Conservation (phyloP, 2,888 invertebrate genomes). For the Entomobrya proxima region DNA sequence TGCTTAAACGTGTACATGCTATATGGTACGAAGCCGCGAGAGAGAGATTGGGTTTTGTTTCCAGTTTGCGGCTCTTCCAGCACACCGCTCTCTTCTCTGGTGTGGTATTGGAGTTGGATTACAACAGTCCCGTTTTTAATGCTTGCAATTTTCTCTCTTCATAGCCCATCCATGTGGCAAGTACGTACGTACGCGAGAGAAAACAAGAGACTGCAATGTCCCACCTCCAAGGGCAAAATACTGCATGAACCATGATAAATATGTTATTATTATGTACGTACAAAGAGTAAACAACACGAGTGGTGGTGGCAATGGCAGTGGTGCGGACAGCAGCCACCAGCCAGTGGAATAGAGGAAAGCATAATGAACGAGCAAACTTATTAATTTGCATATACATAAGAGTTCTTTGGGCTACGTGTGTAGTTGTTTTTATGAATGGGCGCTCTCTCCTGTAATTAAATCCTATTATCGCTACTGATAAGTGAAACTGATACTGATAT, state of each 20-base stretch:
- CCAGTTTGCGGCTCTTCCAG: background rate
- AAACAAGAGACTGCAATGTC: slow-evolving; percentile 15
- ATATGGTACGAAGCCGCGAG: background rate
- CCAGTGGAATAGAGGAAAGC: too few species aligned
- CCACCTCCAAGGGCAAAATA: slow-evolving; percentile 21
- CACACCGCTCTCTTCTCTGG: background rate
- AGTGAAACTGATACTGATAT: background rate
- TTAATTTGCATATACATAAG: background rate
- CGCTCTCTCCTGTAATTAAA: background rate
- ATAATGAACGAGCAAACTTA: too few species aligned
- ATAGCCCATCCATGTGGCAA: background rate
- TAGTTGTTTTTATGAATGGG: background rate
- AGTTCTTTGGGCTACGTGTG: background rate
- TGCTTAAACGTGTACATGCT: background rate
- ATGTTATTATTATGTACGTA: background rate
- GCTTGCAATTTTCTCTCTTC: slow-evolving; percentile 27
- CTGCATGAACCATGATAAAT: slow-evolving; percentile 1
- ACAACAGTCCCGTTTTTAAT: background rate
- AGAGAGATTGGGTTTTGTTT: background rate
- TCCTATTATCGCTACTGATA: background rate
- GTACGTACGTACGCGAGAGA: background rate
- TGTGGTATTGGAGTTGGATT: too few species aligned
- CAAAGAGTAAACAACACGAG: too few species aligned
- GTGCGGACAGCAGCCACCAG: too few species aligned
- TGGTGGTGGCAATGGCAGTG: too few species aligned